Evolutionary conservation across 2,888 invertebrate genomes (phyloP).

Genomic region (Galeruca laticollis): DNA sequence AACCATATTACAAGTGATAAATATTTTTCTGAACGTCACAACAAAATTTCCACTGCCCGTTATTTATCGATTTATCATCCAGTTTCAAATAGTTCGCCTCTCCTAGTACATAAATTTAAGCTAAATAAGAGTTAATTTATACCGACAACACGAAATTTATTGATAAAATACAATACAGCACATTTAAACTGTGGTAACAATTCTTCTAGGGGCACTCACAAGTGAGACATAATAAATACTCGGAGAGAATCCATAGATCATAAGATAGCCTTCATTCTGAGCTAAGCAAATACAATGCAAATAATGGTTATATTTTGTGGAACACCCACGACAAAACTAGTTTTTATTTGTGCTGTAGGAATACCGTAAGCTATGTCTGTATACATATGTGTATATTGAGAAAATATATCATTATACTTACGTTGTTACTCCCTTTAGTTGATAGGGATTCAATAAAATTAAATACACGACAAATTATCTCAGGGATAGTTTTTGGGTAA

Average conservation of each 20-base stretch:
- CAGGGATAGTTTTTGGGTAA: too few species aligned
- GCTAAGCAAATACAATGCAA: constrained; percentile 8
- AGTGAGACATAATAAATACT: constrained; percentile 15
- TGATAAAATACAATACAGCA: constrained; percentile 16
- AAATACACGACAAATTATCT: too few species aligned
- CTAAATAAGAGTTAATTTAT: constrained; percentile 17
- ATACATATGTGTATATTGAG: too few species aligned
- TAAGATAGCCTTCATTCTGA: not conserved
- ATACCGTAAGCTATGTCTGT: too few species aligned
- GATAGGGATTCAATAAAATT: too few species aligned
- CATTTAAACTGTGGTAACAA: constrained; percentile 3
- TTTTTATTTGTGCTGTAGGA: not conserved
- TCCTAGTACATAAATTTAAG: constrained; percentile 20
- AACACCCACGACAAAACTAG: constrained; percentile 4
- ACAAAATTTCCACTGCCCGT: not conserved
- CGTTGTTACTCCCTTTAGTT: too few species aligned
- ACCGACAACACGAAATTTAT: constrained; percentile 24
- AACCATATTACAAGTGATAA: not conserved
- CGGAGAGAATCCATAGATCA: not conserved
- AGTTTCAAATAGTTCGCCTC: constrained; percentile 8
- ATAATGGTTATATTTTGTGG: not conserved
- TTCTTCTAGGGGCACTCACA: constrained; percentile 8
- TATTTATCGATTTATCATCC: constrained; percentile 10
- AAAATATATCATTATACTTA: too few species aligned
- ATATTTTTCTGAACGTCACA: not conserved